Evolutionary conservation across 2,113 vertebrate genomes (phyloP), one percentile per base, ranked within the genome.

Genomic region (Petrocephalus zakoni): DNA sequence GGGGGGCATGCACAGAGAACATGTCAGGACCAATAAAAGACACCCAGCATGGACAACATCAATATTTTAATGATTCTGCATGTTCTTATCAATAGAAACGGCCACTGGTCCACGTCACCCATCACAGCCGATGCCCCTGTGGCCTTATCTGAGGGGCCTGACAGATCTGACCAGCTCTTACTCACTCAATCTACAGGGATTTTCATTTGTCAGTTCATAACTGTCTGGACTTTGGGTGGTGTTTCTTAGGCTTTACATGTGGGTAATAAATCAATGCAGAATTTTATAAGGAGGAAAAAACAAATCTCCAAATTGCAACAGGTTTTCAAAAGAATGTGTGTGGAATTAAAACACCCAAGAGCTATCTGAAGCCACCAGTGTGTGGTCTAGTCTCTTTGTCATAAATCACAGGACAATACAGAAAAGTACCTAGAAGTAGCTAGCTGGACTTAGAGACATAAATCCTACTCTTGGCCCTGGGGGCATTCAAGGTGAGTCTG

Each of bases 401-500:
- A 55, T 88, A 55, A 81, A 88, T 88, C 68, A 81, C 25, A 21
- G 21, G 87, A 53, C 87, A 53, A 42, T 52, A 53, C 68, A 53
- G 58, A 47, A 46, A 25, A 87, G 72, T 42, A 17, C 42, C 51
- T 81, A 34, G n/a, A 37, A 34, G 47, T 81, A 34, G 52, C 75
- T 9, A n/a, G 5, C n/a, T 17, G 19, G 68, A 47, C 51, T 81
- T 9, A 15, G 22, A 46, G 37, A n/a, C 13, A 55, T 78, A 55
- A 81, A 81, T 88, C 72, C 87, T 34, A 81, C 64, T 51, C 68
- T 15, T 34, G 25, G 49, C 87, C 87, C 21, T 9, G 34, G 72
- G 87, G 51, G 91, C 89, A 89, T 51, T 49, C 49, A 85, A 25
- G 49, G 82, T 52, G 13, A 42, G 42, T 15, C 49, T n/a, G 46